Conservation (phyloP, 2,113 vertebrate species). For the Aix galericulata region DNA sequence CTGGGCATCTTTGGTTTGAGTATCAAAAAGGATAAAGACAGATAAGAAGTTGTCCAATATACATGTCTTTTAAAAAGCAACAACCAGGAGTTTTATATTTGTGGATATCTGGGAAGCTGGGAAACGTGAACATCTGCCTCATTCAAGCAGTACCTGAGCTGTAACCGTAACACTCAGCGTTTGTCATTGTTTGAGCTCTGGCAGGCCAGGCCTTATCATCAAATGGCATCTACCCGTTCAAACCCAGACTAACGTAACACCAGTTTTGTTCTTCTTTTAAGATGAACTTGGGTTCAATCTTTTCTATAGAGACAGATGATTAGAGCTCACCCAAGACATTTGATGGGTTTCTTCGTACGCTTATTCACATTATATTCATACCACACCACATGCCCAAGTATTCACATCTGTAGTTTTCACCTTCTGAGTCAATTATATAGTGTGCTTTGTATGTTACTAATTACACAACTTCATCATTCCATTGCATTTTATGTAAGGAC, state of each 20-base stretch:
- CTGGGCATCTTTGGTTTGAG: conserved; percentile 11
- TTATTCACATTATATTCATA: not conserved
- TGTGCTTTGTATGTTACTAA: not conserved
- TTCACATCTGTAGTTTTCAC: not conserved
- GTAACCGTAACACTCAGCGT: not conserved
- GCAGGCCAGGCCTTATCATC: not conserved
- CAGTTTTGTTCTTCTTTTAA: not conserved
- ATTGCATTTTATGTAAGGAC: not conserved
- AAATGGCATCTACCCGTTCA: not conserved
- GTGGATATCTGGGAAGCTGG: not conserved
- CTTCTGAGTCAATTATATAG: not conserved
- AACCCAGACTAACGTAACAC: not conserved
- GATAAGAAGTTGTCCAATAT: conserved; percentile 30
- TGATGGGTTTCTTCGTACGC: not conserved
- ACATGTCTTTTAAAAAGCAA: conserved; percentile 19
- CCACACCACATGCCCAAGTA: not conserved
- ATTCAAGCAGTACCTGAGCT: not conserved
- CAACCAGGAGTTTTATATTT: not conserved
- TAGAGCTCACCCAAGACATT: not conserved
- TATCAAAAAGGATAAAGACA: not conserved
- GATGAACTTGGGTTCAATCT: not conserved
- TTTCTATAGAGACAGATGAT: not conserved
- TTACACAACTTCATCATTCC: not conserved
- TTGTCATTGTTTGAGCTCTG: not conserved
- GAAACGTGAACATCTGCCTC: conserved; percentile 8